Percentiles rank a stretch among this genome's conserved stretches.
phyloP scores from a whole-genome alignment of 2,797 vertebrate species.

The Sebastolobus altivelis region DNA sequence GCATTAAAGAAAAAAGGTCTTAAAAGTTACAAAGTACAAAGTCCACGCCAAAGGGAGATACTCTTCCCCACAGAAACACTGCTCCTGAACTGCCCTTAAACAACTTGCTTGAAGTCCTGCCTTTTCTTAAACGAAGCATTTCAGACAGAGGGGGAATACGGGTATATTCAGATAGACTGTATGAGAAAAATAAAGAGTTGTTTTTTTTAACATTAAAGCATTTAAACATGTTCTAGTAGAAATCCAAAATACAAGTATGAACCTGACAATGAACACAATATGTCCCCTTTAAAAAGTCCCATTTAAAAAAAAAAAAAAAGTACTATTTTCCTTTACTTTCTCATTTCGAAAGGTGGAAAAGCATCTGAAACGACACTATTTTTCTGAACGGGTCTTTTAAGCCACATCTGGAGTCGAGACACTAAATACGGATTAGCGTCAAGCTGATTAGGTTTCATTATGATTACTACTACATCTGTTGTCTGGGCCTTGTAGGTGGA shows the following conservation, averaged over 20 bases:
- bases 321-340: neutral
- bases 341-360: neutral
- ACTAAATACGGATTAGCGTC: constrained; percentile 1
- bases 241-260: neutral
- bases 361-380: neutral
- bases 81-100: too few species aligned
- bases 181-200: neutral
- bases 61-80: neutral
- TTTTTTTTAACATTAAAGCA: neutral
- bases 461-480: constrained; percentile 31
- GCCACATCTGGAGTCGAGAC: constrained; percentile 1
- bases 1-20: constrained; percentile 5
- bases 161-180: neutral
- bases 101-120: too few species aligned
- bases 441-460: constrained; percentile 22
- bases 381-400: neutral
- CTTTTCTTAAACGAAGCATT: neutral
- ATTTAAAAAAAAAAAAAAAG: neutral
- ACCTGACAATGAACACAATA: neutral
- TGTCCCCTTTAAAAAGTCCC: too few species aligned
- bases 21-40: too few species aligned
- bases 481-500: constrained; percentile 2
- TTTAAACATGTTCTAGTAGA: neutral
- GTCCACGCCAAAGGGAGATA: too few species aligned
- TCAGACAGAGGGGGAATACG: neutral